Evolutionary conservation across 2,888 invertebrate genomes (phyloP).

Genomic region (Prosopocoilus inquinatus): DNA sequence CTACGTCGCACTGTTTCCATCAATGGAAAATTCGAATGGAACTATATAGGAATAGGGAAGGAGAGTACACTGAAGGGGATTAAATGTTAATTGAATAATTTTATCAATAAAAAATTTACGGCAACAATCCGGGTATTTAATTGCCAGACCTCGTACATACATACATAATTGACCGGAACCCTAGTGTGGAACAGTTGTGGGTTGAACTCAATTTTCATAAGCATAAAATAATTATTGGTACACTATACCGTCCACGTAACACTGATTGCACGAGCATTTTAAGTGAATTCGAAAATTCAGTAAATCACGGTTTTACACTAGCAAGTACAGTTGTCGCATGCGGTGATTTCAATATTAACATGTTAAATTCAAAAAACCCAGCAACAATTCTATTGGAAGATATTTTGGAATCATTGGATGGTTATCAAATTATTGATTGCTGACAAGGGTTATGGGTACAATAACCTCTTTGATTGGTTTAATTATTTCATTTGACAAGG

Average conservation of each 20-base stretch:
- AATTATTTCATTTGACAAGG: too few species aligned
- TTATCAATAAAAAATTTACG: too few species aligned
- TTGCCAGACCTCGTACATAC: too few species aligned
- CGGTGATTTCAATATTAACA: not conserved
- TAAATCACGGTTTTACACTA: not conserved
- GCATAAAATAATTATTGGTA: not conserved
- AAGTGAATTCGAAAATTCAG: not conserved
- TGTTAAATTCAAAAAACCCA: not conserved
- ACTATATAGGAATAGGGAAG: too few species aligned
- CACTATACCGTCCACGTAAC: not conserved
- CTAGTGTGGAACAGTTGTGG: not conserved
- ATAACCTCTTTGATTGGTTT: too few species aligned
- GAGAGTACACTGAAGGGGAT: too few species aligned
- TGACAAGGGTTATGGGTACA: not conserved
- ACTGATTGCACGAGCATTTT: not conserved
- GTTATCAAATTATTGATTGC: not conserved
- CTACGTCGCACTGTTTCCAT: too few species aligned
- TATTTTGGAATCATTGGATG: not conserved
- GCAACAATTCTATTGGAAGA: not conserved
- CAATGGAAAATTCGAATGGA: too few species aligned
- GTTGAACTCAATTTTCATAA: not conserved
- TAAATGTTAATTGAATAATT: too few species aligned
- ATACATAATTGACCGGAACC: not conserved
- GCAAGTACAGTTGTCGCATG: not conserved
- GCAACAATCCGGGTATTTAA: too few species aligned